Evolutionary conservation across 2,113 vertebrate species (phyloP).

Genomic region (Takifugu flavidus): DNA sequence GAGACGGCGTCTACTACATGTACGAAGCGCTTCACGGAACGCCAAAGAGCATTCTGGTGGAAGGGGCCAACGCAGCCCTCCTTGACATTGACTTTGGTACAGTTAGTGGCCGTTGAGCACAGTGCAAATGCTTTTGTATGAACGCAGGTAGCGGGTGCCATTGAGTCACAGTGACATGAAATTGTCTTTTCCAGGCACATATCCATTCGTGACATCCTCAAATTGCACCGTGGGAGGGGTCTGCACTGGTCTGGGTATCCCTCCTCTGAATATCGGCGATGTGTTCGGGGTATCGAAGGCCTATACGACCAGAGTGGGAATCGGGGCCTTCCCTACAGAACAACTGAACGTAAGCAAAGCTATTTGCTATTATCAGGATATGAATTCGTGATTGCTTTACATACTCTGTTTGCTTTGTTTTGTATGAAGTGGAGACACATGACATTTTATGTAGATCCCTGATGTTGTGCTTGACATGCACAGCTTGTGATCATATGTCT

Average conservation of each 20-base stretch:
- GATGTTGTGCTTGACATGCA: slow-evolving; percentile 15
- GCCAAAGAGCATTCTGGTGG: slow-evolving; percentile 92
- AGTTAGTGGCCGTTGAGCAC: neutral
- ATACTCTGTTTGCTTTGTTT: neutral
- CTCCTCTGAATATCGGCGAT: slow-evolving; percentile 89
- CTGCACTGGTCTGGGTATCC: slow-evolving; percentile 92
- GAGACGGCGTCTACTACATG: slow-evolving; percentile 96
- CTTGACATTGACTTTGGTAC: slow-evolving; percentile 98
- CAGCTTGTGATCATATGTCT: slow-evolving; percentile 32
- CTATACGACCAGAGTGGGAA: slow-evolving; percentile 93
- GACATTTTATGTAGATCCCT: slow-evolving; percentile 28
- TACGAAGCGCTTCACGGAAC: slow-evolving; percentile 91
- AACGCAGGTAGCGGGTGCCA: neutral
- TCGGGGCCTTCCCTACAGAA: slow-evolving; percentile 95
- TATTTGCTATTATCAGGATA: neutral
- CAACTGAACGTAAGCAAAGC: slow-evolving; percentile 87
- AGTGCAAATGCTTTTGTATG: neutral
- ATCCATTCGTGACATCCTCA: slow-evolving; percentile 96
- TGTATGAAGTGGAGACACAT: slow-evolving; percentile 3
- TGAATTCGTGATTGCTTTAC: neutral
- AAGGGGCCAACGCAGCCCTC: slow-evolving; percentile 96
- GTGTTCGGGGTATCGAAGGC: slow-evolving; percentile 96
- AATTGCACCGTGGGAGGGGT: slow-evolving; percentile 95
- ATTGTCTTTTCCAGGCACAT: slow-evolving; percentile 81
- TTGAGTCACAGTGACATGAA: neutral